phyloP scores from a whole-genome alignment of 2,888 invertebrate species.

The Leucoptera coffeella region DNA sequence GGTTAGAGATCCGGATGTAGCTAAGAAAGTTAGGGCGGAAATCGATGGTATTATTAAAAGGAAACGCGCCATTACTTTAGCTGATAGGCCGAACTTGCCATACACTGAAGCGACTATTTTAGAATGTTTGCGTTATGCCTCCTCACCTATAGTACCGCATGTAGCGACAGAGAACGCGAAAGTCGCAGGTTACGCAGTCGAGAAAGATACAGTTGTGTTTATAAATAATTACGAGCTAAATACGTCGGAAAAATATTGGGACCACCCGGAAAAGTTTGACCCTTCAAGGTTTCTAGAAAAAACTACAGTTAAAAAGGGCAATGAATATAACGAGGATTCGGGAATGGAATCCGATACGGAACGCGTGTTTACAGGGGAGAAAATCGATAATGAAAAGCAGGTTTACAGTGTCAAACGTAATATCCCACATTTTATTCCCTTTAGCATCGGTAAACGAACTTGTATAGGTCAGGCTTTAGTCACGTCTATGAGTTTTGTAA shows the following conservation, averaged over 20 bases:
- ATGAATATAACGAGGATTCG: conserved; percentile 47
- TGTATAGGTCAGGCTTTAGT: conserved; percentile 81
- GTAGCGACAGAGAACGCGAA: conserved; percentile 73
- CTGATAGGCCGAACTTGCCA: conserved; percentile 63
- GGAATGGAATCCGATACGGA: conserved; percentile 50
- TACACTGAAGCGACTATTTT: conserved; percentile 77
- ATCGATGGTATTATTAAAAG: conserved; percentile 56
- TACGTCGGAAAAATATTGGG: conserved; percentile 67
- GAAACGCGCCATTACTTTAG: conserved; percentile 53
- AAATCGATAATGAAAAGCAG: conserved; percentile 22
- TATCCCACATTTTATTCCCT: conserved; percentile 72
- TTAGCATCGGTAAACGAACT: conserved; percentile 80
- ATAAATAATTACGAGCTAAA: conserved; percentile 81
- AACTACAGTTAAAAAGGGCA: conserved; percentile 19
- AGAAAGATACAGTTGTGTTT: conserved; percentile 74
- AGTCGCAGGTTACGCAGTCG: conserved; percentile 65
- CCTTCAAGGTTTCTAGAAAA: conserved; percentile 68
- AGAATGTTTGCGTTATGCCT: conserved; percentile 72
- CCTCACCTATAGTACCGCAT: conserved; percentile 87
- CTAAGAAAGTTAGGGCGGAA: conserved; percentile 61
- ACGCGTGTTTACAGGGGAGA: conserved; percentile 48
- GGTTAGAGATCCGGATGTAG: conserved; percentile 60
- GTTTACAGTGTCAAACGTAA: conserved; percentile 39
- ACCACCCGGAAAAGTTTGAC: conserved; percentile 62
- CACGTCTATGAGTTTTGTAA: conserved; percentile 67